Base-by-base conservation (phyloP, 2,888 invertebrate species). In the Apotomis betuletana region DNA sequence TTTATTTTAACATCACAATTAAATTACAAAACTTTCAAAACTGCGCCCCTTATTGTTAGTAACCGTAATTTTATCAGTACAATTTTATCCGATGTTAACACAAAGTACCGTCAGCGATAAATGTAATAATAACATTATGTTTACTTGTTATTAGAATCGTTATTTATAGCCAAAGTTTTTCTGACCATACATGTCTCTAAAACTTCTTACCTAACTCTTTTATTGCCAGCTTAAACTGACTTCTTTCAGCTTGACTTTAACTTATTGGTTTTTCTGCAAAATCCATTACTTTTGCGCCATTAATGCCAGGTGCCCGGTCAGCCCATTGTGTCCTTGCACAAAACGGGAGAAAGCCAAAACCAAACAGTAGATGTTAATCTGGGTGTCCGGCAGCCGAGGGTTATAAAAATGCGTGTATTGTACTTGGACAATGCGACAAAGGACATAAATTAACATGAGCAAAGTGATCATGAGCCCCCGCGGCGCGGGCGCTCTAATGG, bases 401-500 rank as follows among this genome's bases (percentile, higher is more conserved):
- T 87, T 90, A 90, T 91, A 92, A 92, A 83, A 92, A 90, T 89
- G 86, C 76, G 78, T 67, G 85, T 75, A 86, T 90, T 90, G 90
- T 90, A 74, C 67, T 75, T 79, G 87, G 83, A 92, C 91, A 92
- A 92, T 82, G 86, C 87, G 81, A 91, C 92, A 92, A 92, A 92
- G 88, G 86, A 92, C 92, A 92, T 92, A 93, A 93, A 93, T 93
- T 92, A 92, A 90, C 89, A 87, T 87, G 86, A 89, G 91, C 90
- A 87, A 88, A 90, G 91, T 92, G 92, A 93, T 93, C 91, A 91
- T 89, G 91, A 90, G 85, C 88, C 83, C 91, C 92, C 87, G 92
- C 81, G 76, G 92, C 75, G 89, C 78, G 59, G 57, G 74, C 81
- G 75, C 80, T 81, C 88, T 92, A 93, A 93, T 93, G 93, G 92